Base-by-base conservation (phyloP, 2,888 invertebrate genomes). In the Tethea ocularis region DNA sequence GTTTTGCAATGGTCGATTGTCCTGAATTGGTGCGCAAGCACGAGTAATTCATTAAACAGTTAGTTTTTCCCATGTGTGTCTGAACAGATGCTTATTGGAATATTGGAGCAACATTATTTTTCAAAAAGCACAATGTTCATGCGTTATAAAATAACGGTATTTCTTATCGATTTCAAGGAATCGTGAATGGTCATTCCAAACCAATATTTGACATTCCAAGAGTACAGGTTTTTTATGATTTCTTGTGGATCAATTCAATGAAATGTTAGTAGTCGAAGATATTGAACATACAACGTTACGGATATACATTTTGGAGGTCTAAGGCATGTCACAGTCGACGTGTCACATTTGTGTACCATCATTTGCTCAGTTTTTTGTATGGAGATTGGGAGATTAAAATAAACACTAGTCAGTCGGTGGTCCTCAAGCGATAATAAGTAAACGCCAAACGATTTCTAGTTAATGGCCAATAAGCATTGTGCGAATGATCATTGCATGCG, bases 1-100 rank as follows among this genome's bases (percentile, higher is more conserved):
- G 58, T 54, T 57, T 51, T 61, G 60, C 60, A 58, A 64, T 73
- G 71, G 76, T 71, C 73, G 69, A 69, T 74, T 65, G 69, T 60
- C 62, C 62, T 67, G 61, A 67, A 73, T 74, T 68, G 67, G 66
- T 61, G 66, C 63, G 66, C 69, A 69, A 20, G 20, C 46, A 46
- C 58, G 58, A 29, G 60, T 59, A 59, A 70, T 67, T 65, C 55
- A 68, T 68, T 66, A 67, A 64, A 61, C 60, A 57, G 57, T 61
- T 61, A 63, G 59, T 59, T 57, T 61, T 33, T 0, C 38, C 33
- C 57, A 59, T 55, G 58, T 61, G 58, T 26, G n/a, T n/a, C n/a
- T n/a, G n/a, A n/a, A n/a, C 41, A 51, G 51, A 26, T 57, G 15
- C 0, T n/a, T n/a, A 38, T 5, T 3, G 46, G 51, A 13, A 20